These are phyloP conservation scores for Drosophila subpulchrella DNA, from an alignment of 1,140 invertebrate genomes.

Conservation along the genomic window DNA sequence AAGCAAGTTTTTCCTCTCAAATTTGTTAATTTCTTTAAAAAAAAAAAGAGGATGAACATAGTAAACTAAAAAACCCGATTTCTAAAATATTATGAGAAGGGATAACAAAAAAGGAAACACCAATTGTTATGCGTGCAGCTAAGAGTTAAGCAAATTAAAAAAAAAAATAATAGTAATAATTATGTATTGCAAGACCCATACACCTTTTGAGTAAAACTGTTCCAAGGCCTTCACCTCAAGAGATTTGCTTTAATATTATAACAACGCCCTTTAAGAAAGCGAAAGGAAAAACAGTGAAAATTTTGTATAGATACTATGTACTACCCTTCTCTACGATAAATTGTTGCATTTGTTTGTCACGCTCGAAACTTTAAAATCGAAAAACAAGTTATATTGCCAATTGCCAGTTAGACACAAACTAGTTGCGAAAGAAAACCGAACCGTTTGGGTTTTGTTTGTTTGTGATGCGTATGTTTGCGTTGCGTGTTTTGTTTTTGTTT, in stretches of 20 bases:
- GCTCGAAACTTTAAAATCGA: conserved; percentile 20
- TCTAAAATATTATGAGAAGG: conserved; percentile 26
- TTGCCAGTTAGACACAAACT: conserved; percentile 36
- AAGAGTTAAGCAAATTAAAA: conserved; percentile 41
- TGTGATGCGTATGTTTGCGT: conserved; percentile 52
- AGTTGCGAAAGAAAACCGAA: conserved; percentile 24
- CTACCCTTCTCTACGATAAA: conserved; percentile 25
- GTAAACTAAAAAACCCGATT: conserved; percentile 14
- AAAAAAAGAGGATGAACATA: conserved; percentile 10
- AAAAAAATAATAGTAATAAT: conserved; percentile 39
- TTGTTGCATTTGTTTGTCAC: conserved; percentile 69
- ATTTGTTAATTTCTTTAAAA: conserved; percentile 47
- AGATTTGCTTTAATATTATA: conserved; percentile 45
- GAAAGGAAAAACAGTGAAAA: conserved; percentile 33
- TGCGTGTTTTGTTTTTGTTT: conserved; percentile 58
- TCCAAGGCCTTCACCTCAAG: conserved; percentile 41
- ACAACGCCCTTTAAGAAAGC: conserved; percentile 16
- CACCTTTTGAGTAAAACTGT: conserved; percentile 41
- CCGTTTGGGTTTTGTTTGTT: conserved; percentile 46
- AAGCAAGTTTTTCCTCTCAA: conserved; percentile 54
- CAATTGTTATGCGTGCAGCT: conserved; percentile 52
- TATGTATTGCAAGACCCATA: conserved; percentile 43
- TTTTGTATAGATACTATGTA: conserved; percentile 38
- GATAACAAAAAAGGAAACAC: conserved; percentile 57
- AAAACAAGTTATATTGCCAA: conserved; percentile 37